Conservation (phyloP, 2,888 invertebrate genomes). For the Hyalella azteca region DNA sequence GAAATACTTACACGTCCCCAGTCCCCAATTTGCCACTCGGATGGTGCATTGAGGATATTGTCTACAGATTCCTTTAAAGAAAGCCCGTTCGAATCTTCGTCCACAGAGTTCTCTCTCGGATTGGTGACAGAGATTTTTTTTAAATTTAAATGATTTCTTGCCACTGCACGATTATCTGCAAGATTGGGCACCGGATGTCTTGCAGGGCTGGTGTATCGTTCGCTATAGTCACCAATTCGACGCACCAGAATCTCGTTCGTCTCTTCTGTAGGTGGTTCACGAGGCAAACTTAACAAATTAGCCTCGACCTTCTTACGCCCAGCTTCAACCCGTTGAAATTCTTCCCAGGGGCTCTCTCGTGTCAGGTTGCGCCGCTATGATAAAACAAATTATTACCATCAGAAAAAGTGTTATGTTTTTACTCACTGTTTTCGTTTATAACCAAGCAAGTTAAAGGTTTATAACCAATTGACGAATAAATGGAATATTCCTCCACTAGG, state of each 20-base stretch:
- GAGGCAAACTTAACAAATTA: background rate
- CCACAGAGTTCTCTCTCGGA: constrained; percentile 42
- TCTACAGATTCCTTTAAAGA: background rate
- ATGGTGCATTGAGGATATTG: background rate
- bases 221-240: background rate
- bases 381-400: too few relatives aligned
- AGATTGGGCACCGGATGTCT: background rate
- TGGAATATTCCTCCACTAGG: too few relatives aligned
- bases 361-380: constrained; percentile 8
- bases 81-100: constrained; percentile 26
- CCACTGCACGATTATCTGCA: too few relatives aligned
- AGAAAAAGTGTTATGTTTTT: too few relatives aligned
- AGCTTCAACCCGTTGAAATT: background rate
- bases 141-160: too few relatives aligned
- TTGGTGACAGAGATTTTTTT: too few relatives aligned
- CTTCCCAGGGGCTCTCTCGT: background rate
- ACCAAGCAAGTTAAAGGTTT: too few relatives aligned
- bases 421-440: too few relatives aligned
- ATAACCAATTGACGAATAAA: too few relatives aligned
- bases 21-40: constrained; percentile 64
- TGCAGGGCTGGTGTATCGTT: background rate
- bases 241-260: background rate
- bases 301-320: constrained; percentile 24
- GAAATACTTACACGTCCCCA: constrained; percentile 66
- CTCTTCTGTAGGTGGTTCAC: background rate